A percentile compares a stretch with the other conserved stretches of the same genome.
Evolutionary conservation across 2,888 invertebrate genomes (phyloP).

Genomic region (Tipula helvola): DNA sequence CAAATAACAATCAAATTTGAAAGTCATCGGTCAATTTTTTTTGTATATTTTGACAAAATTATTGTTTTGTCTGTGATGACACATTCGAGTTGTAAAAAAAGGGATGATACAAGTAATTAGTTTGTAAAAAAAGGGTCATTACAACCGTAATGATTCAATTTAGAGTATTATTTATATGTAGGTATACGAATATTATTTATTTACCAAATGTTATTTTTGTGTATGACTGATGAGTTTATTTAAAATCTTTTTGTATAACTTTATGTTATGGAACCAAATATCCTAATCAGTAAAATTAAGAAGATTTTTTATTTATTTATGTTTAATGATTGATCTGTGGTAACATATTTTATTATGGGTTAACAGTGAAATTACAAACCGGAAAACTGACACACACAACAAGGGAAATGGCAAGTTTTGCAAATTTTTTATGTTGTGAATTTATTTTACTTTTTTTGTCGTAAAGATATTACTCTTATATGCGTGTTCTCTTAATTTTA

Average conservation of each 20-base stretch:
- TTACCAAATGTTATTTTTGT: not conserved
- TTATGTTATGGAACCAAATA: not conserved
- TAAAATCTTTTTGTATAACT: not conserved
- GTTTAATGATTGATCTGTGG: not conserved
- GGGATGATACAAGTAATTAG: not conserved
- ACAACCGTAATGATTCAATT: not conserved
- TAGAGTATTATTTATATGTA: not conserved
- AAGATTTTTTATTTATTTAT: not conserved
- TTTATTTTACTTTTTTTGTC: not conserved
- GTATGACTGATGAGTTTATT: not conserved
- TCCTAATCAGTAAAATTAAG: not conserved
- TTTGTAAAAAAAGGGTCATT: not conserved
- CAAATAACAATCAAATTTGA: not conserved
- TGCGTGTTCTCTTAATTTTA: too few species aligned
- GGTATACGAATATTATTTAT: not conserved
- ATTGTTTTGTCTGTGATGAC: not conserved
- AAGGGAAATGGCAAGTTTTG: not conserved
- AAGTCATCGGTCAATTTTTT: not conserved
- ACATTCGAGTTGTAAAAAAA: not conserved
- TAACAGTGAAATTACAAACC: not conserved
- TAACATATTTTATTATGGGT: not conserved
- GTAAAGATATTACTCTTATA: too few species aligned
- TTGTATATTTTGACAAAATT: not conserved
- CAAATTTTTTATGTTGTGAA: not conserved
- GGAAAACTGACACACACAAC: not conserved